phyloP scores from a whole-genome alignment of 1,140 invertebrate species.

The Diachasma alloeum region DNA sequence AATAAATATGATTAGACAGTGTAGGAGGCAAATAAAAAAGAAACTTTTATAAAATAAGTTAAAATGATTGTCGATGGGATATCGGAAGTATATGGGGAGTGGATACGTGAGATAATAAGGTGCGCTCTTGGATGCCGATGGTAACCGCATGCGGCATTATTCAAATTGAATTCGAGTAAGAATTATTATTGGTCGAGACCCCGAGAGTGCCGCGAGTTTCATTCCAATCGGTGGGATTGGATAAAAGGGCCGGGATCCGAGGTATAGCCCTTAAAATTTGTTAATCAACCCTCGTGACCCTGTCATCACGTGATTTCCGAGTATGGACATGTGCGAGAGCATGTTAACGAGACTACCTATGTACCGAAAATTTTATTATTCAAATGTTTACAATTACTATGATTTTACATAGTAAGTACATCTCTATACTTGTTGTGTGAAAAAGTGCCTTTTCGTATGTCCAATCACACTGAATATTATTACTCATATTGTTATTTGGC shows the following conservation, averaged over 20 bases:
- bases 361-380: background rate
- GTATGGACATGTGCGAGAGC: background rate
- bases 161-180: conserved; percentile 63
- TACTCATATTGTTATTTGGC: no score
- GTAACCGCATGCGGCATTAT: conserved; percentile 64
- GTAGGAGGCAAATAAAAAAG: conserved; percentile 9
- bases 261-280: background rate
- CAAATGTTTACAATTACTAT: no score
- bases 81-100: conserved; percentile 24
- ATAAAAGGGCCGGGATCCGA: background rate
- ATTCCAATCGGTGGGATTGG: background rate
- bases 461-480: no score
- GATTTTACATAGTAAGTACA: no score
- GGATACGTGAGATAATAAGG: conserved; percentile 64
- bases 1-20: conserved; percentile 20
- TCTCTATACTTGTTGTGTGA: no score
- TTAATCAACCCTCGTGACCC: background rate
- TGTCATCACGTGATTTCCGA: background rate
- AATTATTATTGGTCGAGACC: conserved; percentile 57
- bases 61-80: conserved; percentile 12
- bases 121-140: conserved; percentile 57
- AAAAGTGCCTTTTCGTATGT: no score
- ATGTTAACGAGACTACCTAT: background rate
- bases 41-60: conserved; percentile 6
- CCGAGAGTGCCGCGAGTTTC: background rate